Percentiles rank a stretch among this genome's conserved stretches.
Evolutionary conservation across 2,113 vertebrate species (phyloP).

Genomic region (Indicator maculatus): DNA sequence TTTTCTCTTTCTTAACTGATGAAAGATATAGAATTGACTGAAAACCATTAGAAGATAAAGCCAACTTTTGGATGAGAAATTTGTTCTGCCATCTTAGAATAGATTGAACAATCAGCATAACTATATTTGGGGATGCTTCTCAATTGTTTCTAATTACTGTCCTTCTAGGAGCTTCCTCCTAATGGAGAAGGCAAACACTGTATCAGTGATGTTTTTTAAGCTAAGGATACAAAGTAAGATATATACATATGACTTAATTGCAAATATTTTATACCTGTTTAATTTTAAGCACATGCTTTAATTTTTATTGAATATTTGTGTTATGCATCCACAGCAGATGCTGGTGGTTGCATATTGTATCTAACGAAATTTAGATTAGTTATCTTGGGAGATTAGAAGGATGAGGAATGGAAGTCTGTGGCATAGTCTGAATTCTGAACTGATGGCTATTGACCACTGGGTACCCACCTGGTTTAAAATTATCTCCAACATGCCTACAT

Average conservation of each 20-base stretch:
- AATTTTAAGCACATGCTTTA: not conserved
- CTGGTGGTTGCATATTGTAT: not conserved
- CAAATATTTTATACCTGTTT: not conserved
- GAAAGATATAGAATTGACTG: not conserved
- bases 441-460: not conserved
- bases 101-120: not conserved
- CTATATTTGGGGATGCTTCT: not conserved
- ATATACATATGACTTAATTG: not conserved
- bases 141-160: not conserved
- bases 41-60: not conserved
- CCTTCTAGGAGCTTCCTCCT: not conserved
- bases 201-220: not conserved
- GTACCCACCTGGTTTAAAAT: not conserved
- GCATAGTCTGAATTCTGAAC: not conserved
- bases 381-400: not conserved
- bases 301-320: not conserved
- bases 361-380: not conserved
- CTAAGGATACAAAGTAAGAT: not conserved
- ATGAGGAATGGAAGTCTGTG: not conserved
- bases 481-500: fast-evolving
- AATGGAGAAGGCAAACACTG: not conserved
- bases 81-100: not conserved
- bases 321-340: not conserved
- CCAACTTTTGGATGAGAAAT: not conserved
- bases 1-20: not conserved